Conservation (phyloP, 2,113 vertebrate genomes). For the Mormyrus lacerda region DNA sequence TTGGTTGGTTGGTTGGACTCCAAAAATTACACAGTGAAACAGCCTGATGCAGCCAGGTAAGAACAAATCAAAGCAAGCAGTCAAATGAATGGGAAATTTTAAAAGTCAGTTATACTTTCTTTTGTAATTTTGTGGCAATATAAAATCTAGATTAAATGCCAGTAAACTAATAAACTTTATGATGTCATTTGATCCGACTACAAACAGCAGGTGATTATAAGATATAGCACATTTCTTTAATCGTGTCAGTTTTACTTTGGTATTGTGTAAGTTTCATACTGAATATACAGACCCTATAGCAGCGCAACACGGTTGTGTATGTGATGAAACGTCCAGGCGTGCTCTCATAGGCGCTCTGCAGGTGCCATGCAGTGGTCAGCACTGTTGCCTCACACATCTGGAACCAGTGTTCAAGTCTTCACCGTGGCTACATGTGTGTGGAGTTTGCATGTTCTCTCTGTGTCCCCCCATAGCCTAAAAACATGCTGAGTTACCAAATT, state of each 20-base stretch:
- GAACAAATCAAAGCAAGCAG: background rate
- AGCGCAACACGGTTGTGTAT: background rate
- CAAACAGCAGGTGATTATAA: no score
- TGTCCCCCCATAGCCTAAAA: no score
- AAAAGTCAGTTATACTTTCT: background rate
- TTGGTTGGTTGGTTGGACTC: background rate
- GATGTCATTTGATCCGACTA: background rate
- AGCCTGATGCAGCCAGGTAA: background rate
- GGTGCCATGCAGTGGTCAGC: no score
- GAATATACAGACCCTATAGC: background rate
- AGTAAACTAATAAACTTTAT: background rate
- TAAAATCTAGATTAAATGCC: background rate
- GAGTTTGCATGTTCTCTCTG: no score
- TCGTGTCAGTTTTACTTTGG: no score
- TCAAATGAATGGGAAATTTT: background rate
- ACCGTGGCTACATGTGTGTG: no score
- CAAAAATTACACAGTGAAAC: background rate
- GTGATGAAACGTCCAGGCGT: background rate
- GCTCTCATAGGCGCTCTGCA: no score
- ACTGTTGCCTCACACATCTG: no score
- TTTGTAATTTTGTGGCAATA: background rate
- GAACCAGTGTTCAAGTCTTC: no score
- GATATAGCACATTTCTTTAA: no score
- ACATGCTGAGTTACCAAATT: no score
- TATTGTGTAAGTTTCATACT: background rate